Base-by-base conservation (phyloP, 2,888 invertebrate species). In the Chrysolina oricalcia region DNA sequence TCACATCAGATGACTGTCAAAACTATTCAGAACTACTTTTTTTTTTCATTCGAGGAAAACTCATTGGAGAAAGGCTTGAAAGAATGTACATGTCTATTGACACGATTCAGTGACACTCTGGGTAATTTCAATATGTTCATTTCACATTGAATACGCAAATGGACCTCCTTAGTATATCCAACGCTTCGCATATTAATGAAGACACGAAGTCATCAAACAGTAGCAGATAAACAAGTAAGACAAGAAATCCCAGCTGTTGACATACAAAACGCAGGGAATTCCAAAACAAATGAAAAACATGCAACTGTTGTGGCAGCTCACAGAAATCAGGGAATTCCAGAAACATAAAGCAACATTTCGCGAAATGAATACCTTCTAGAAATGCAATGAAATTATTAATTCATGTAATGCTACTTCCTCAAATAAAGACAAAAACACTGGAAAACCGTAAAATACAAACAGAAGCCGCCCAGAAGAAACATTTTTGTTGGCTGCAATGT, bases 361-460 rank as follows among this genome's bases (percentile, higher is more conserved):
- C 8, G 50, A 50, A 50, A 50, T 17, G 17, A 50, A n/a, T 17
- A 17, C 50, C 50, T 9, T n/a, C 17, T 6, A 50, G 17, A 50
- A 50, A 17, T 50, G 50, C 64, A 64, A 27, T n/a, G 17, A 40
- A 64, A 64, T 50, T 10, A 50, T 17, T 50, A 50, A 50, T 50
- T 50, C 17, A 50, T 17, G 9, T 50, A 17, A 50, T 9, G 3
- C 27, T 27, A 27, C 27, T 27, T 27, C 2, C 27, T 27, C 27
- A 27, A 27, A 27, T 27, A 5, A 27, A 27, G 5, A 5, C 27
- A 27, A 27, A 3, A 27, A 5, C 27, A 27, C 2, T 27, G 2
- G 27, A 5, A 2, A 27, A 27, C 27, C 5, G 5, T 27, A 5
- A 27, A 5, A 27, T 27, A 27, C 5, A 5, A 27, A 27, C 27